phyloP scores from a whole-genome alignment of 2,113 vertebrate genomes.

The Limnothrissa miodon region DNA sequence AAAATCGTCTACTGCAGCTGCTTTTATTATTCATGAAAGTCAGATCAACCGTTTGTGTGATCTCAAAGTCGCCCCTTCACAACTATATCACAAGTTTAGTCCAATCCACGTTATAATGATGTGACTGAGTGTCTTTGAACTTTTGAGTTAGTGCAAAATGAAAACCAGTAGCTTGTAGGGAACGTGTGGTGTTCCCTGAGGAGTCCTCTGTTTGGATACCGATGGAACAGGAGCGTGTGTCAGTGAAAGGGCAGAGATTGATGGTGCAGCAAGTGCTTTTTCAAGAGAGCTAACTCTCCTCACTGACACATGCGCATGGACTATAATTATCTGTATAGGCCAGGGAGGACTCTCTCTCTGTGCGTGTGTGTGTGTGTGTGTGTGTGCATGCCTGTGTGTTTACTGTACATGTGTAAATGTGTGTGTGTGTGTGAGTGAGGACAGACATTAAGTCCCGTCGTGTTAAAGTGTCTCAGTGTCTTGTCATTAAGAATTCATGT shows the following conservation, averaged over 20 bases:
- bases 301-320: conserved; percentile 29
- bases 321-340: conserved; percentile 20
- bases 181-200: background rate
- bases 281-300: background rate
- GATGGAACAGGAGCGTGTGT: background rate
- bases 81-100: too few relatives aligned
- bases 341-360: background rate
- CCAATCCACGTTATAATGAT: too few relatives aligned
- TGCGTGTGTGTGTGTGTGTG: background rate
- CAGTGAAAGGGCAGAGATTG: conserved; percentile 5
- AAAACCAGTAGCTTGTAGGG: background rate
- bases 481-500: background rate
- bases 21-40: too few relatives aligned
- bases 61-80: too few relatives aligned
- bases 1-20: too few relatives aligned
- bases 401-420: too few relatives aligned
- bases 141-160: too few relatives aligned
- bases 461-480: background rate
- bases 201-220: background rate
- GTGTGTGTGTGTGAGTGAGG: background rate
- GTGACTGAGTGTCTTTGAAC: too few relatives aligned
- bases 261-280: conserved; percentile 20
- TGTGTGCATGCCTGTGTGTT: background rate
- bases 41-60: too few relatives aligned
- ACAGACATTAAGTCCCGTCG: background rate